Evolutionary conservation across 2,888 invertebrate species (phyloP).

Genomic region (Diarsia dahlii): DNA sequence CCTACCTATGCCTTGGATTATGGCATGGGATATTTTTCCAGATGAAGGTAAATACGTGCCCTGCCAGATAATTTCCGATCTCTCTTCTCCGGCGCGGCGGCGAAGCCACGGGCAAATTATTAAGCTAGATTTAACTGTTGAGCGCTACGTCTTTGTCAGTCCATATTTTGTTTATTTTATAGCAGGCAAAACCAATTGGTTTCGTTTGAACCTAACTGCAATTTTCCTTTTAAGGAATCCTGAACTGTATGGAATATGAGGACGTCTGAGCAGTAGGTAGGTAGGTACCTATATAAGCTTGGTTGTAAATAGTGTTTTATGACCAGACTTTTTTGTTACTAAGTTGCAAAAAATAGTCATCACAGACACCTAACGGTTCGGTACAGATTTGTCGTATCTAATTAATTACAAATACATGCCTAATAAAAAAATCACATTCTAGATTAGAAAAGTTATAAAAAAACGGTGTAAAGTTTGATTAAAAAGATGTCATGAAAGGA

Average conservation of each 20-base stretch:
- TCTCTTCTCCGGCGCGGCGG: no score
- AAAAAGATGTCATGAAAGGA: background rate
- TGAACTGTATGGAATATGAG: constrained; percentile 36
- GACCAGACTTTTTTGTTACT: constrained; percentile 55
- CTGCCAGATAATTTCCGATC: background rate
- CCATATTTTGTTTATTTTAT: background rate
- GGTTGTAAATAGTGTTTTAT: constrained; percentile 44
- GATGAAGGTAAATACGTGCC: background rate
- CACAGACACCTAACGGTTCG: constrained; percentile 60
- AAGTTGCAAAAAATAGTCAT: constrained; percentile 52
- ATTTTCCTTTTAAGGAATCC: constrained; percentile 54
- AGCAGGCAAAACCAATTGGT: background rate
- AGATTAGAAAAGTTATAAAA: constrained; percentile 1
- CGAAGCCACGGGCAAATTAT: background rate
- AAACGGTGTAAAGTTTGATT: background rate
- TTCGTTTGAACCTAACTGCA: constrained; percentile 33
- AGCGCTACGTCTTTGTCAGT: background rate
- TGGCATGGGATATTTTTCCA: background rate
- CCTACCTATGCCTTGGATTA: background rate
- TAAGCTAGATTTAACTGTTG: background rate
- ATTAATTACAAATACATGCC: constrained; percentile 5
- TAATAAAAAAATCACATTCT: background rate
- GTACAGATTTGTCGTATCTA: constrained; percentile 25
- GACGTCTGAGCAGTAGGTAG: constrained; percentile 2
- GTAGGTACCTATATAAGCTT: constrained; percentile 19